A percentile compares a stretch with the other conserved stretches of the same genome.
phyloP scores from a whole-genome alignment of 2,888 invertebrate genomes.

The Leptothorax acervorum region DNA sequence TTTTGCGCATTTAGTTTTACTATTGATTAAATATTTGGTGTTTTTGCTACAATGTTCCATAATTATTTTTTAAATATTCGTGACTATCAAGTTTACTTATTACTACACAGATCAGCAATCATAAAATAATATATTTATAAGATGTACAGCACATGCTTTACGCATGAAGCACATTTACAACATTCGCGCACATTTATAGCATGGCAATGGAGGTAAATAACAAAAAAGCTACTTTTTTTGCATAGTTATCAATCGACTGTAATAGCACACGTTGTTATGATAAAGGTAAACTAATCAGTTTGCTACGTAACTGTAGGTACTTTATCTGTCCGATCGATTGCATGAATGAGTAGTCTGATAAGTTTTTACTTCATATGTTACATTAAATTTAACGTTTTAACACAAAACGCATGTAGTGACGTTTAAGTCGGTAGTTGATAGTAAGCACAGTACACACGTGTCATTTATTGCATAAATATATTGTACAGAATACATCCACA shows the following conservation, averaged over 20 bases:
- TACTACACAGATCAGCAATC: no score
- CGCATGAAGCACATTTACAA: no score
- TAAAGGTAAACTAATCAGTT: neutral
- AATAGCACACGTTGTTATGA: neutral
- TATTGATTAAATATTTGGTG: no score
- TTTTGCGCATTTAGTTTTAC: no score
- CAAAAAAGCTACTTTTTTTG: neutral
- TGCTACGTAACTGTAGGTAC: no score
- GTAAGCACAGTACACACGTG: neutral
- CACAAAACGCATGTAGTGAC: neutral
- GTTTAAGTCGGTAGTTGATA: neutral
- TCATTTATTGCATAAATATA: neutral
- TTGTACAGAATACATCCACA: neutral
- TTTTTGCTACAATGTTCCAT: no score
- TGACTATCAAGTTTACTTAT: no score
- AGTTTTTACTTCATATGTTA: neutral
- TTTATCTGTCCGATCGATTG: neutral
- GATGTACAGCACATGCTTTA: no score
- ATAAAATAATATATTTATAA: no score
- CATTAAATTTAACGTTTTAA: constrained; percentile 1
- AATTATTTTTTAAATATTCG: no score
- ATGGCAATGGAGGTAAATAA: neutral
- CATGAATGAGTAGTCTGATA: neutral
- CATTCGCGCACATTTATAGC: no score
- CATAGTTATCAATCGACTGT: neutral